Evolutionary conservation across 1,140 invertebrate genomes (phyloP), one percentile per base, ranked within the genome.

Genomic region (Papilio aristodemus): DNA sequence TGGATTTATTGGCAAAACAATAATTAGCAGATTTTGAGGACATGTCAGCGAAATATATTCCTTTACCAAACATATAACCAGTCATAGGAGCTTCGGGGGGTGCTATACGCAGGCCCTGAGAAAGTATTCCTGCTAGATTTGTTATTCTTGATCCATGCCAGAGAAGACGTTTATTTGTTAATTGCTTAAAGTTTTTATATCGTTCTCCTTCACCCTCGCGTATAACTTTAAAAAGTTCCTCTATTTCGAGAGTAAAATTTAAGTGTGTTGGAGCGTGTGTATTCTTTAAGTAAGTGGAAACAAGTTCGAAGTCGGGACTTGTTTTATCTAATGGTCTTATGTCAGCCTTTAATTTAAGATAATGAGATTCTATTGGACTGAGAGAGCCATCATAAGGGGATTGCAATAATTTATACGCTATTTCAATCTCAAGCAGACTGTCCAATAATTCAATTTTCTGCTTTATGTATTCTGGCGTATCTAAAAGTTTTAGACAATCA

Each of bases 31-130:
- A 69, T 39, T 72, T 72, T 11, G 60, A 46, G 6, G 43, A 36
- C n/a, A 72, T 68, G 50, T 72, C 71, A 10, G 71, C 68, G 22
- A 72, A 72, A 63, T 72, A 72, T 46, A 72, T 38, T 6, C 71
- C 71, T 43, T 72, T 72, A 9, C 71, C 71, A 58, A 72, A 72
- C 71, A 72, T 72, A 13, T 46, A 36, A 3, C 67, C 67, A 13
- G 67, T 69, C 27, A 13, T 2, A 14, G 39, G 19, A 17, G 64
- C 60, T 25, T 57, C 67, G 4, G 59, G 59, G 0, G 67, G 71
- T 11, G 60, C 62, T 62, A 72, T 69, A 19, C 63, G 68, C 6
- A 72, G 63, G 43, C 71, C 71, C 58, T 72, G 27, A 2, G 38
- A 39, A 19, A 72, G 62, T 25, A 72, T 72, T 17, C 67, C 71